Evolutionary conservation across 2,888 invertebrate species (phyloP).

Genomic region (Brachyopa scutellaris): DNA sequence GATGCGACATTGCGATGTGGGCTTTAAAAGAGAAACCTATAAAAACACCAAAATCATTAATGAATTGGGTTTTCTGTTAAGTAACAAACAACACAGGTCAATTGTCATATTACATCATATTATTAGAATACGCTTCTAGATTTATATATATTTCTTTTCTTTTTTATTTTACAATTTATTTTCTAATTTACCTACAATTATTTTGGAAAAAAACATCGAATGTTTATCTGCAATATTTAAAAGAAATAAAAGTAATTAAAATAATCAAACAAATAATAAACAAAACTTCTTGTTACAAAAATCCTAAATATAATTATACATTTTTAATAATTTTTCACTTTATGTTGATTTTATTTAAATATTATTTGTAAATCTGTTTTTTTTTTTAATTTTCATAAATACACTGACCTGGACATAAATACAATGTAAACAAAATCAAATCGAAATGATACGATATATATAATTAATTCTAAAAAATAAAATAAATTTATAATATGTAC

Average conservation of each 20-base stretch:
- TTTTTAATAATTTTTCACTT: neutral
- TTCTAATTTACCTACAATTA: conserved; percentile 63
- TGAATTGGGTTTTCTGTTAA: too few relatives aligned
- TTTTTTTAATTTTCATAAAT: conserved; percentile 16
- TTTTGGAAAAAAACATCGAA: conserved; percentile 57
- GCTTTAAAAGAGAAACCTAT: too few relatives aligned
- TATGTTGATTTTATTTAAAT: neutral
- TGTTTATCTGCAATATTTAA: conserved; percentile 17
- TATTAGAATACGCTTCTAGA: conserved; percentile 21
- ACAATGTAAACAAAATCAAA: neutral
- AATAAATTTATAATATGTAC: conserved; percentile 19
- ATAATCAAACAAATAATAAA: conserved; percentile 22
- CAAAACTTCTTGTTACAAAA: neutral
- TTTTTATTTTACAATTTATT: neutral
- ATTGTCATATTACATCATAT: too few relatives aligned
- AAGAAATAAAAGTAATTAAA: conserved; percentile 1
- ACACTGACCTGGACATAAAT: conserved; percentile 51
- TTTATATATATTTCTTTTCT: neutral
- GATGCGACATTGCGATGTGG: too few relatives aligned
- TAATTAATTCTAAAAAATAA: neutral
- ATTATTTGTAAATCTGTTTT: neutral
- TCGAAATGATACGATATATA: neutral
- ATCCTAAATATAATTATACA: conserved; percentile 3
- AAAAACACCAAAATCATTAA: too few relatives aligned
- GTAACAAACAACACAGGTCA: too few relatives aligned